phyloP scores from a whole-genome alignment of 2,888 invertebrate genomes.

The Tenthredo scrophulariae region DNA sequence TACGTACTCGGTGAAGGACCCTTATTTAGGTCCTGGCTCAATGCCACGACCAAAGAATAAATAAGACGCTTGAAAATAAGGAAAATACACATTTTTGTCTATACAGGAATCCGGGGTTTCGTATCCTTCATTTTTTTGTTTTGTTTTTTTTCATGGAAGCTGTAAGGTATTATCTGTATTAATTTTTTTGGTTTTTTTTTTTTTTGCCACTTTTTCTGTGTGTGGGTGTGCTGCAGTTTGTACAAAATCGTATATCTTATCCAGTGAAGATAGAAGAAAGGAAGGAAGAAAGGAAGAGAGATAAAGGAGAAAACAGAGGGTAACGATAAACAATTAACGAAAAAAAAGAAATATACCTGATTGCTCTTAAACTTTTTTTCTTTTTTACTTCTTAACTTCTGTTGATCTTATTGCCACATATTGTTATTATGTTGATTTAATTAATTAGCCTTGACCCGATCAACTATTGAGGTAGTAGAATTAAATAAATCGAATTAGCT shows the following conservation, averaged over 20 bases:
- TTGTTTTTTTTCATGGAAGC: too few species aligned
- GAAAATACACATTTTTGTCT: neutral
- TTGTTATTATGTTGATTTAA: neutral
- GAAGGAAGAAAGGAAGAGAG: neutral
- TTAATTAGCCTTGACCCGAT: neutral
- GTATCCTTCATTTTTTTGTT: neutral
- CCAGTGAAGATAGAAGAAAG: neutral
- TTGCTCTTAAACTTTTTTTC: neutral
- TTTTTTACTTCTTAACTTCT: neutral
- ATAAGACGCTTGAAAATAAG: neutral
- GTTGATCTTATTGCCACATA: neutral
- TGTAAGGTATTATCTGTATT: too few species aligned
- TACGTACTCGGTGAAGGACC: conserved; percentile 14
- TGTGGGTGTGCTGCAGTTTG: neutral
- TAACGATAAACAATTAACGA: neutral
- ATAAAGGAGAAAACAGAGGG: neutral
- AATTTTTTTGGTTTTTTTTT: neutral
- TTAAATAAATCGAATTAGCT: neutral
- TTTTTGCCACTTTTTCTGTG: too few species aligned
- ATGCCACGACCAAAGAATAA: neutral
- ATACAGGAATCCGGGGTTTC: neutral
- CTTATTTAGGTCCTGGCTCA: conserved; percentile 27
- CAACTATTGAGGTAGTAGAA: neutral
- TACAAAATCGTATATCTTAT: neutral
- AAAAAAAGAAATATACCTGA: neutral